These are phyloP conservation scores for Halichoeres trimaculatus DNA, from an alignment of 2,113 vertebrate species.

Conservation along the genomic window DNA sequence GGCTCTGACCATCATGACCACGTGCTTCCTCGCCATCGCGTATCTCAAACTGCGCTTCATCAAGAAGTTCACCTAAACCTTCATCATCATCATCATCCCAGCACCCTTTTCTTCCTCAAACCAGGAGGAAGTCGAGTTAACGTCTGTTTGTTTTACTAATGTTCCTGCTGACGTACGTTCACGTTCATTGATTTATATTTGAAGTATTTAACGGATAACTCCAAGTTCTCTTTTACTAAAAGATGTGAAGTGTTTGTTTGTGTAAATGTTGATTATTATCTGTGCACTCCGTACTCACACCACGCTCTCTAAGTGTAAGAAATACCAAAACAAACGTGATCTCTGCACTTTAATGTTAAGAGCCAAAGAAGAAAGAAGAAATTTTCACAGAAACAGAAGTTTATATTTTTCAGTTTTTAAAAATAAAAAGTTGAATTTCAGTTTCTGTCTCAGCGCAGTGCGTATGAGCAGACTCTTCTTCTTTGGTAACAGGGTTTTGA, in stretches of 20 bases:
- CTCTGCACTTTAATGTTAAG: conserved; percentile 35
- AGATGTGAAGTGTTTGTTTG: neutral
- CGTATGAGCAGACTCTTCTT: too few relatives aligned
- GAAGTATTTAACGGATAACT: neutral
- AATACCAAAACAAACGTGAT: neutral
- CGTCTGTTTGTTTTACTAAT: neutral
- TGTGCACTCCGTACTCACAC: conserved; percentile 28
- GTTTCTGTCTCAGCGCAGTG: neutral
- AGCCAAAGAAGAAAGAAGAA: neutral
- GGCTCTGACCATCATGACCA: conserved; percentile 85
- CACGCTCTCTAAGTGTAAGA: neutral
- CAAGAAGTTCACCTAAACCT: conserved; percentile 88
- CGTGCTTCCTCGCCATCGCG: conserved; percentile 87
- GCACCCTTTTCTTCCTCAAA: too few relatives aligned
- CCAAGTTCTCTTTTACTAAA: neutral
- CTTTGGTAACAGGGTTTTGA: conserved; percentile 36
- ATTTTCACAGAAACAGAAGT: neutral
- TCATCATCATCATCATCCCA: neutral
- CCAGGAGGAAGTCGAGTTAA: neutral
- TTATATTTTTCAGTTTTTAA: neutral
- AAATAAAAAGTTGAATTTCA: conserved; percentile 27
- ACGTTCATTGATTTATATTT: neutral
- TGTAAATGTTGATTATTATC: neutral
- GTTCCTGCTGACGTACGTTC: neutral
- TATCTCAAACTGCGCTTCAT: conserved; percentile 91